These are phyloP conservation scores for Sialis lutaria DNA, from an alignment of 2,888 invertebrate genomes.

Conservation along the genomic window DNA sequence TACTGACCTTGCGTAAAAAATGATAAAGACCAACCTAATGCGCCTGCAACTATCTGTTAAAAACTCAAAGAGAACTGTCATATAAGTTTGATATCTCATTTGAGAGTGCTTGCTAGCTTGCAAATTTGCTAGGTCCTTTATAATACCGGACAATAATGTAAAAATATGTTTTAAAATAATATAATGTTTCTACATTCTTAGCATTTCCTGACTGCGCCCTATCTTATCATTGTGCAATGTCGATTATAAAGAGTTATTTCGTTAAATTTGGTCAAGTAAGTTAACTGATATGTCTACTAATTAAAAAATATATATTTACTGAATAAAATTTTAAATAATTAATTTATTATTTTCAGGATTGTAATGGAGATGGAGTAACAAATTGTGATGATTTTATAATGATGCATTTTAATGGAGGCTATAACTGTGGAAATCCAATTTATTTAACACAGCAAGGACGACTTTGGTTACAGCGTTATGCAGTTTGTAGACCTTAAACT, in stretches of 20 bases:
- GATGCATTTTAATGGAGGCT: slow-evolving; percentile 41
- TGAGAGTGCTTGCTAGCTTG: too few relatives aligned
- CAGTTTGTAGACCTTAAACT: slow-evolving; percentile 17
- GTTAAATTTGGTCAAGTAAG: slow-evolving; percentile 36
- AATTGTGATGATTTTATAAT: slow-evolving; percentile 46
- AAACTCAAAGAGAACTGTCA: too few relatives aligned
- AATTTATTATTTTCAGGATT: slow-evolving; percentile 30
- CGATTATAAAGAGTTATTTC: slow-evolving; percentile 40
- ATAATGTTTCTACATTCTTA: slow-evolving; percentile 18
- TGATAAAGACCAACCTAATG: too few relatives aligned
- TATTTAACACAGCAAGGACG: slow-evolving; percentile 19
- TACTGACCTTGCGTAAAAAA: too few relatives aligned
- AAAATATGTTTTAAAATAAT: too few relatives aligned
- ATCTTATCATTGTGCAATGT: slow-evolving; percentile 37
- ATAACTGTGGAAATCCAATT: slow-evolving; percentile 27
- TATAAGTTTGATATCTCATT: too few relatives aligned
- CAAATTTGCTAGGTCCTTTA: too few relatives aligned
- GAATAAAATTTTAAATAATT: not conserved
- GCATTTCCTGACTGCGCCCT: slow-evolving; percentile 45
- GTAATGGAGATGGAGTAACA: slow-evolving; percentile 42
- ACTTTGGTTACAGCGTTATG: slow-evolving; percentile 23
- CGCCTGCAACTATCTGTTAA: too few relatives aligned
- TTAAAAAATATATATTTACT: too few relatives aligned
- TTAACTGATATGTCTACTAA: not conserved
- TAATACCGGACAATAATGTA: too few relatives aligned